Base-by-base conservation (phyloP, 1,140 invertebrate genomes). In the Hypsibius dujardini region DNA sequence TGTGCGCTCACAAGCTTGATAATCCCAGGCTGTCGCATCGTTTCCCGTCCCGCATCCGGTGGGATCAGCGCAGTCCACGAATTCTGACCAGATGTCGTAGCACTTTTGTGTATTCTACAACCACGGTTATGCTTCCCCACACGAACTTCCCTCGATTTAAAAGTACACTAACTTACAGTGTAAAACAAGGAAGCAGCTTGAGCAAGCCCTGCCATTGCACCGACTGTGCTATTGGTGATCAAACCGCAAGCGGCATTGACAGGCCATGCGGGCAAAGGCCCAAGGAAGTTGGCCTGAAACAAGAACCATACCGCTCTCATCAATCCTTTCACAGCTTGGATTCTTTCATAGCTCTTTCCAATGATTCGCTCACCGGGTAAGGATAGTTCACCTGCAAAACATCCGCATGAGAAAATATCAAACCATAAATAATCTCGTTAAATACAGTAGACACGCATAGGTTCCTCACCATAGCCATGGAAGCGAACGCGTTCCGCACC, bases 321-420 rank as follows among this genome's bases (percentile, higher is more conserved):
- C n/a, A n/a, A n/a, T n/a, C n/a, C n/a, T n/a, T n/a, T n/a, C n/a
- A n/a, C n/a, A n/a, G n/a, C n/a, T n/a, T n/a, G n/a, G n/a, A n/a
- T n/a, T n/a, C n/a, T n/a, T n/a, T n/a, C n/a, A n/a, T n/a, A n/a
- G n/a, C n/a, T n/a, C n/a, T n/a, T n/a, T n/a, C n/a, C n/a, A n/a
- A n/a, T n/a, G n/a, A n/a, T n/a, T n/a, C n/a, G n/a, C n/a, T n/a
- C n/a, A n/a, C 84, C 1, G 86, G 81, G 79, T 94, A 95, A 0
- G 92, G 92, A 81, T 96, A 96, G 80, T 97, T 87, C 0, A 88
- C 85, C n/a, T n/a, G n/a, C n/a, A n/a, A n/a, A n/a, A n/a, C n/a
- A n/a, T n/a, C n/a, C n/a, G n/a, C n/a, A n/a, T n/a, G n/a, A n/a
- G n/a, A n/a, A n/a, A n/a, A n/a, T n/a, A n/a, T n/a, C n/a, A n/a